Evolutionary conservation across 1,140 invertebrate species (phyloP).

Genomic region (Diploscapter pachys): DNA sequence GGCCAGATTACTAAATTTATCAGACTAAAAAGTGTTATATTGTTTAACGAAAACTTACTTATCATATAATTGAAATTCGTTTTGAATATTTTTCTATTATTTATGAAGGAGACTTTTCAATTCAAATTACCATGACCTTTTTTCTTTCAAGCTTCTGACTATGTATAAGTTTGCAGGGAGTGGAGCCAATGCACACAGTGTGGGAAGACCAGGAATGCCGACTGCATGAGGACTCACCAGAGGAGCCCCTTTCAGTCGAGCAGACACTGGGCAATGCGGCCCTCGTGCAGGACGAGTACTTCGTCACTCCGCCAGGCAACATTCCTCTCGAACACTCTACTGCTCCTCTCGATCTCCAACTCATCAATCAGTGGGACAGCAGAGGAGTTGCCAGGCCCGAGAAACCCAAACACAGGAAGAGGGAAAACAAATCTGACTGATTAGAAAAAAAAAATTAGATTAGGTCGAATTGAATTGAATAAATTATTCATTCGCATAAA

Average conservation of each 20-base stretch:
- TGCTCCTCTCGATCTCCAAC: conserved; percentile 8
- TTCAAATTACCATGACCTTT: too few species aligned
- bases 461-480: too few species aligned
- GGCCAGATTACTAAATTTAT: background rate
- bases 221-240: conserved; percentile 16
- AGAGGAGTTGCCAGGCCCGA: background rate
- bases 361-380: conserved; percentile 29
- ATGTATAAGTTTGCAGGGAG: background rate
- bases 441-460: background rate
- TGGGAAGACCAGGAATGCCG: conserved; percentile 32
- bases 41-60: too few species aligned
- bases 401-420: background rate
- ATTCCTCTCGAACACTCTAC: conserved; percentile 24
- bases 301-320: conserved; percentile 29
- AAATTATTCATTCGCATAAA: too few species aligned
- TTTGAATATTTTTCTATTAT: background rate
- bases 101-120: too few species aligned
- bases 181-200: conserved; percentile 27
- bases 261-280: conserved; percentile 18
- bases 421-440: background rate
- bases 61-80: background rate
- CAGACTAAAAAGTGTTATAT: too few species aligned
- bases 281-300: conserved; percentile 18
- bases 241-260: conserved; percentile 26
- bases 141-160: too few species aligned